Percentiles rank a stretch among this genome's conserved stretches.
Evolutionary conservation across 2,888 invertebrate species (phyloP).

Genomic region (Acholoe squamosa): DNA sequence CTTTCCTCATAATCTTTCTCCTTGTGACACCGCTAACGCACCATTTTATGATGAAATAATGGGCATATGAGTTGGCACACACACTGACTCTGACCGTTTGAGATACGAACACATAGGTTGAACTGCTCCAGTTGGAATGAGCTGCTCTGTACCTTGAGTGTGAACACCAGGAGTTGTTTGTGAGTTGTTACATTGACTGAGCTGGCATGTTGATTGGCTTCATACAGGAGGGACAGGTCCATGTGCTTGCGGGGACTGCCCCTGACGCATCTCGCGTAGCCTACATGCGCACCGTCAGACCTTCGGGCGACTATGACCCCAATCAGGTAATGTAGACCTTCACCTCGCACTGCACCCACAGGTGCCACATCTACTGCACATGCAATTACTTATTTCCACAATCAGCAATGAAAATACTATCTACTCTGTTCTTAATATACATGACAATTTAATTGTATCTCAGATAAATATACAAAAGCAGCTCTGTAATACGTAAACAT

Average conservation of each 20-base stretch:
- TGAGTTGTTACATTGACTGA: constrained; percentile 37
- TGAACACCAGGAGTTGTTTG: background rate
- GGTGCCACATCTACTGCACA: background rate
- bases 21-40: no score
- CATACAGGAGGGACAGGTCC: constrained; percentile 67
- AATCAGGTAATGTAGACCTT: constrained; percentile 61
- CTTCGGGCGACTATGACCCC: constrained; percentile 65
- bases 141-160: no score
- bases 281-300: constrained; percentile 71
- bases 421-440: background rate
- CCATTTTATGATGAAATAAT: no score
- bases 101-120: no score
- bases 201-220: constrained; percentile 56
- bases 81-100: no score
- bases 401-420: background rate
- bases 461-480: no score
- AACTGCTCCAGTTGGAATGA: no score
- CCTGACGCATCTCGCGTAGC: constrained; percentile 70
- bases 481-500: no score
- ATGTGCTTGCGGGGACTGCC: constrained; percentile 71
- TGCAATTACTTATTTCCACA: background rate
- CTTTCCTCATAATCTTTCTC: no score
- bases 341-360: background rate
- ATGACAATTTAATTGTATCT: background rate
- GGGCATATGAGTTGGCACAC: no score